phyloP scores from a whole-genome alignment of 2,113 vertebrate species.

The Gymnogyps californianus region DNA sequence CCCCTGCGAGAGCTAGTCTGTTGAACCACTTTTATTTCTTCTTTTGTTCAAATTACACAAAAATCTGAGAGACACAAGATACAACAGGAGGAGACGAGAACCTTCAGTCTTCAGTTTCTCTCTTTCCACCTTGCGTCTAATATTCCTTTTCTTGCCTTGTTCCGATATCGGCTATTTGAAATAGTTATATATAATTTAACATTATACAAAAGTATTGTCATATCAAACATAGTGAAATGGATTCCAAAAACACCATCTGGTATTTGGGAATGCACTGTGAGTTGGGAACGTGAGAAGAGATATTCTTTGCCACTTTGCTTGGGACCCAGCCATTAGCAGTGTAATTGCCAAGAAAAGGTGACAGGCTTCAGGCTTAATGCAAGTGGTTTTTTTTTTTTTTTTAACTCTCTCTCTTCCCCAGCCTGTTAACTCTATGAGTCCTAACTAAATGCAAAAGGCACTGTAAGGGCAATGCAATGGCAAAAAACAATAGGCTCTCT shows the following conservation, averaged over 20 bases:
- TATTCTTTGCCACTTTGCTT: slow-evolving; percentile 89
- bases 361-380: slow-evolving; percentile 86
- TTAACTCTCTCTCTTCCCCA: slow-evolving; percentile 24
- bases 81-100: slow-evolving; percentile 61
- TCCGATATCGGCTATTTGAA: slow-evolving; percentile 78
- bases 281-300: slow-evolving; percentile 88
- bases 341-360: slow-evolving; percentile 94
- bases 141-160: slow-evolving; percentile 76
- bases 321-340: slow-evolving; percentile 89
- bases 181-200: slow-evolving; percentile 88
- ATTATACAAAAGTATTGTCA: slow-evolving; percentile 88
- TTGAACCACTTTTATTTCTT: slow-evolving; percentile 57
- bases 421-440: slow-evolving; percentile 78
- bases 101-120: slow-evolving; percentile 68
- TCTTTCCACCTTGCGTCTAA: slow-evolving; percentile 71
- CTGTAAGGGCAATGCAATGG: slow-evolving; percentile 22
- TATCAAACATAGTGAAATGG: slow-evolving; percentile 88
- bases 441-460: slow-evolving; percentile 60
- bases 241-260: slow-evolving; percentile 98
- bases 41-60: slow-evolving; percentile 68
- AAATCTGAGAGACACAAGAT: slow-evolving; percentile 68
- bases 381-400: slow-evolving; percentile 55
- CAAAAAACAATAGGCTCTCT: background rate
- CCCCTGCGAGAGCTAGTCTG: slow-evolving; percentile 3
- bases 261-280: slow-evolving; percentile 87